A percentile compares a stretch with the other conserved stretches of the same genome.
These are phyloP conservation scores for Actinostola sp. DNA, from an alignment of 92 coral and sea anemone genomes.

Conservation along the genomic window DNA sequence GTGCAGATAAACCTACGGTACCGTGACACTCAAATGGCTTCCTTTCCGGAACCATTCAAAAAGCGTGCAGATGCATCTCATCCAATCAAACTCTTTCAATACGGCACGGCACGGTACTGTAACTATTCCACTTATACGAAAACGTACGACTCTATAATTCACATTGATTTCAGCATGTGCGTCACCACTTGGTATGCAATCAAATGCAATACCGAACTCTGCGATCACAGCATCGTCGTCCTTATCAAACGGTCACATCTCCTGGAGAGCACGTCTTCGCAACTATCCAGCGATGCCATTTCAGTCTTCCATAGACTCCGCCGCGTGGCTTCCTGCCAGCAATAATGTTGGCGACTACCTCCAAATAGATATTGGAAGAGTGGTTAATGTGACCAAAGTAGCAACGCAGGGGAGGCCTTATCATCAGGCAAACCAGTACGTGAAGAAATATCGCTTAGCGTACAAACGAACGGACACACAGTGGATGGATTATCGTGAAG, in stretches of 20 bases:
- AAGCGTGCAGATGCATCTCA: too few relatives aligned
- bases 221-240: conserved; percentile 16
- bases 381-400: conserved; percentile 3
- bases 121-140: too few relatives aligned
- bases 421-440: background rate
- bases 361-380: conserved; percentile 5
- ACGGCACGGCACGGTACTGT: too few relatives aligned
- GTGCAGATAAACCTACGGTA: too few relatives aligned
- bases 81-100: too few relatives aligned
- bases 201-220: conserved; percentile 6
- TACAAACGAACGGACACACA: background rate
- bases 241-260: background rate
- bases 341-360: background rate
- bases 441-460: conserved; percentile 1
- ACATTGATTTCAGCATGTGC: too few relatives aligned
- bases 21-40: too few relatives aligned
- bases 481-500: conserved; percentile 9
- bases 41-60: too few relatives aligned
- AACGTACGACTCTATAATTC: too few relatives aligned
- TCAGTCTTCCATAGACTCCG: background rate
- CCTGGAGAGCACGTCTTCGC: conserved; percentile 9
- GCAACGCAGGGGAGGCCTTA: conserved; percentile 13
- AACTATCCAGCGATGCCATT: conserved; percentile 1
- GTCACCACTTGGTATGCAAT: conserved; percentile 17
- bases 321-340: background rate